phyloP scores from a whole-genome alignment of 1,140 invertebrate species.

The Triops longicaudatus region DNA sequence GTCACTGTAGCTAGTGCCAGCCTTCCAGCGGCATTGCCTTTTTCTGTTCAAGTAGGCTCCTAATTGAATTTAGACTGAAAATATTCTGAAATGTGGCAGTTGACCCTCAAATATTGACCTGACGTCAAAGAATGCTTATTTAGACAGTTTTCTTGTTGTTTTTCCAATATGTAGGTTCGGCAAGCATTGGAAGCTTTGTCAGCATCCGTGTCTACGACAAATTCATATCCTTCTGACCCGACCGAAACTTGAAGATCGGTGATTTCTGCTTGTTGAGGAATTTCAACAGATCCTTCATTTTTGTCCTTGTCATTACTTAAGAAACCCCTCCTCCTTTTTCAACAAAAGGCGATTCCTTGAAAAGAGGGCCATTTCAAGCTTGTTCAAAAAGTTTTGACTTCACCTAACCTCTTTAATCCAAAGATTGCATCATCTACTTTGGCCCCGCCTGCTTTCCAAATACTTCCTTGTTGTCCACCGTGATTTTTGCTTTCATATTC shows the following conservation, averaged over 20 bases:
- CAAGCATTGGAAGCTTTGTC: slow-evolving; percentile 9
- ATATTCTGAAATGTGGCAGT: too few relatives aligned
- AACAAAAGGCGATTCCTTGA: neutral
- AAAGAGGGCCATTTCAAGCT: neutral
- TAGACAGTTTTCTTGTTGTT: too few relatives aligned
- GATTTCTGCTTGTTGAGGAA: too few relatives aligned
- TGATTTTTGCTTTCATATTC: neutral
- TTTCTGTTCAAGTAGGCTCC: too few relatives aligned
- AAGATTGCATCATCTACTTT: neutral
- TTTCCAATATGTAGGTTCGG: neutral
- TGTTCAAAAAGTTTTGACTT: neutral
- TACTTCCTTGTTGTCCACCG: neutral
- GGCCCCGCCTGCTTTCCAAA: neutral
- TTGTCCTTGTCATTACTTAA: neutral
- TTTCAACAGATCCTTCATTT: neutral
- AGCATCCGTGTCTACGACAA: neutral
- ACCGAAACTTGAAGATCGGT: neutral
- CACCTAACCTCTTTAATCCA: neutral
- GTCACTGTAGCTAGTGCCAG: too few relatives aligned
- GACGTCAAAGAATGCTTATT: too few relatives aligned
- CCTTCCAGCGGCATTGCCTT: too few relatives aligned
- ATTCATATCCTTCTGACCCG: slow-evolving; percentile 9
- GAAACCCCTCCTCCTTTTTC: too few relatives aligned
- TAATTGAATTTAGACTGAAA: too few relatives aligned
- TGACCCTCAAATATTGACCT: too few relatives aligned